Evolutionary conservation across 1,140 invertebrate species (phyloP).

Genomic region (Megalopta genalis): DNA sequence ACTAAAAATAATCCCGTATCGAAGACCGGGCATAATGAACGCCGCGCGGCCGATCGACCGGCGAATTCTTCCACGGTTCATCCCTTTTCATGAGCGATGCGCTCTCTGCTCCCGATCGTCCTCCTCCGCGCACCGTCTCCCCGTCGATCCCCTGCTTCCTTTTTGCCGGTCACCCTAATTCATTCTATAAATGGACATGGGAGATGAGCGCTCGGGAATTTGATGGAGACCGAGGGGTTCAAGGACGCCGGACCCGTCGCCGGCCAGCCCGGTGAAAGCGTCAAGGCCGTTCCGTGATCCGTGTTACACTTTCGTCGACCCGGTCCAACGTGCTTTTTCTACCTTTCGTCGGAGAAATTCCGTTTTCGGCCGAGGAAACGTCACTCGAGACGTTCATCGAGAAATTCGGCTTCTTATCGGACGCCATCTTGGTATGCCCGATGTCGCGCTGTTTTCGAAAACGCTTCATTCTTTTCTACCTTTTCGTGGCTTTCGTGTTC

Average conservation of each 20-base stretch:
- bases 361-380: too few species aligned
- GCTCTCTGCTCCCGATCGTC: not conserved
- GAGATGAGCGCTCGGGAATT: not conserved
- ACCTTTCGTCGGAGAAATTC: not conserved
- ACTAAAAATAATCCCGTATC: conserved; percentile 71
- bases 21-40: conserved; percentile 62
- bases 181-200: not conserved
- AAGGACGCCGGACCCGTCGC: not conserved
- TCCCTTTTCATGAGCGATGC: conserved; percentile 30
- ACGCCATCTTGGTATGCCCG: too few species aligned
- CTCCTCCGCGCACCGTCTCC: not conserved
- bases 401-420: too few species aligned
- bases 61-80: conserved; percentile 41
- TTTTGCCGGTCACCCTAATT: not conserved
- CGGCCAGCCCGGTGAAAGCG: not conserved
- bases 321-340: not conserved
- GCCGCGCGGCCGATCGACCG: conserved; percentile 15
- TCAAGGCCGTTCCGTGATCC: not conserved
- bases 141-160: not conserved
- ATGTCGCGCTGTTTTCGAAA: too few species aligned
- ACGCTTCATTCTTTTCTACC: too few species aligned
- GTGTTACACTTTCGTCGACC: not conserved
- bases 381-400: too few species aligned
- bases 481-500: too few species aligned
- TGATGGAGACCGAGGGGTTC: not conserved